Percentiles rank a stretch among this genome's conserved stretches.
These are phyloP conservation scores for Montipora foliosa DNA, from an alignment of 64 coral and sea anemone species.

Conservation along the genomic window DNA sequence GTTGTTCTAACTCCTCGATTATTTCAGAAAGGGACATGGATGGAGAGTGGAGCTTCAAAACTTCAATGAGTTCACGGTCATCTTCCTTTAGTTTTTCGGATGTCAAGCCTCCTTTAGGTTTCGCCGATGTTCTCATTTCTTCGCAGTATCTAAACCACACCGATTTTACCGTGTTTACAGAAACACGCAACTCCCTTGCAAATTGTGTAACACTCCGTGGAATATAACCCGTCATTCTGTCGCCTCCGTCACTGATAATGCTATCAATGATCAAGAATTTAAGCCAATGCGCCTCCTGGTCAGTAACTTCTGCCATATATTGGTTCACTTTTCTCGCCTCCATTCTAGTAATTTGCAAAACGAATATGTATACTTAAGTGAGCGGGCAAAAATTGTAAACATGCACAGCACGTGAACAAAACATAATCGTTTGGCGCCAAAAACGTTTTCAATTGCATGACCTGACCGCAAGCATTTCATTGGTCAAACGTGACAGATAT, in stretches of 20 bases:
- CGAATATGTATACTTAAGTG: background rate
- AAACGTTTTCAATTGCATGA: too few relatives aligned
- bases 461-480: too few relatives aligned
- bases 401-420: background rate
- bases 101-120: too few relatives aligned
- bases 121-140: too few relatives aligned
- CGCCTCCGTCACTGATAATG: slow-evolving; percentile 35
- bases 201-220: background rate
- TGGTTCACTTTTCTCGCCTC: slow-evolving; percentile 10
- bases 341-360: background rate
- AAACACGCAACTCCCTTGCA: too few relatives aligned
- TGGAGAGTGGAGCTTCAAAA: slow-evolving; percentile 25
- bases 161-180: too few relatives aligned
- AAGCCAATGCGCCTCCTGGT: slow-evolving; percentile 35
- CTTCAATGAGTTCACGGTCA: slow-evolving; percentile 23
- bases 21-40: slow-evolving; percentile 20
- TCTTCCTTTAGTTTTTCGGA: background rate
- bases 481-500: too few relatives aligned
- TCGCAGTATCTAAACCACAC: too few relatives aligned
- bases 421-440: background rate
- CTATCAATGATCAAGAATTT: slow-evolving; percentile 45
- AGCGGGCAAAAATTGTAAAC: slow-evolving; percentile 12
- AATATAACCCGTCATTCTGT: slow-evolving; percentile 52
- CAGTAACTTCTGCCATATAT: slow-evolving; percentile 29
- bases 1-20: background rate